These are phyloP conservation scores for Cairina moschata DNA, from an alignment of 2,113 vertebrate genomes.

Conservation along the genomic window DNA sequence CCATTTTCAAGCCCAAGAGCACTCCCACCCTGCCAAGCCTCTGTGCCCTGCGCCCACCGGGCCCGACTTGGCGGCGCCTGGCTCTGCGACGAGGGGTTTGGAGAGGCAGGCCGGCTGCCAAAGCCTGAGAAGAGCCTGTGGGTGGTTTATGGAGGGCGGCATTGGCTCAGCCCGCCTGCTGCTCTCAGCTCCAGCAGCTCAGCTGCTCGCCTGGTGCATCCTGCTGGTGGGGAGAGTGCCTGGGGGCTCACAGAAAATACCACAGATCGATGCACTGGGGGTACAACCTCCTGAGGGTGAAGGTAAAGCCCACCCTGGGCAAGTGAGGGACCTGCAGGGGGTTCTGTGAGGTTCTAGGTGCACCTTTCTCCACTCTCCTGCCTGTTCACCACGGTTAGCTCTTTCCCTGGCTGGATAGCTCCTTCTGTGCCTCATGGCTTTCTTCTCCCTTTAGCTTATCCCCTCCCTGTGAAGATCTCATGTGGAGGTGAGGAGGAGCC, in stretches of 20 bases:
- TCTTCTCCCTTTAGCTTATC: neutral
- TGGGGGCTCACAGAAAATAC: neutral
- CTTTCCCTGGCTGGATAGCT: neutral
- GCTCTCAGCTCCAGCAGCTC: neutral
- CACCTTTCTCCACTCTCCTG: neutral
- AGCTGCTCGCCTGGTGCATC: neutral
- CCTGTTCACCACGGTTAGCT: neutral
- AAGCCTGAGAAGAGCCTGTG: neutral
- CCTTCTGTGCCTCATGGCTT: neutral
- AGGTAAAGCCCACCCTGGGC: neutral
- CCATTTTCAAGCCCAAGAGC: neutral
- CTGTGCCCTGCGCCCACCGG: rapidly evolving
- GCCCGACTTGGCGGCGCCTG: neutral
- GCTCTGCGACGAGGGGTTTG: neutral
- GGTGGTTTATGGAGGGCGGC: neutral
- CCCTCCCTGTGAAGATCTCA: neutral
- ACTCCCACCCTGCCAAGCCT: rapidly evolving
- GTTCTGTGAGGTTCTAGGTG: neutral
- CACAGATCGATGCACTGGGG: neutral
- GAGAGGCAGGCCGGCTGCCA: neutral
- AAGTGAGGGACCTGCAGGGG: rapidly evolving
- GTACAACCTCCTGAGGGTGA: neutral
- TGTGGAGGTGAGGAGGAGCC: neutral
- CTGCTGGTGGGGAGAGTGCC: neutral
- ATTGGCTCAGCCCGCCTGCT: neutral